Evolutionary conservation across 2,888 invertebrate species (phyloP).

Genomic region (Nowickia ferox): DNA sequence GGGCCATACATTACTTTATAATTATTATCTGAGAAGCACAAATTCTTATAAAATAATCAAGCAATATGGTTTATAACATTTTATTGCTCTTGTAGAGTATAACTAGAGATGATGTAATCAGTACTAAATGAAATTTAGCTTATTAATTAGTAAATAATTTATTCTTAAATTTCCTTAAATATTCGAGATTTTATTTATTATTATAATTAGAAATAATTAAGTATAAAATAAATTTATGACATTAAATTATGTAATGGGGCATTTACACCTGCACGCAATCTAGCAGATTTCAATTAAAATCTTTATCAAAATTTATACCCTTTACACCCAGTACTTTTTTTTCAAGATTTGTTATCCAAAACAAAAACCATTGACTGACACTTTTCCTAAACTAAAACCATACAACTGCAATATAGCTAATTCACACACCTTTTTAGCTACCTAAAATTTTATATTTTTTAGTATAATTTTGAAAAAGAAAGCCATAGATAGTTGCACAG

Average conservation of each 20-base stretch:
- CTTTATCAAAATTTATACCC: too few species aligned
- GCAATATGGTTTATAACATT: conserved; percentile 40
- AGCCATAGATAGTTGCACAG: too few species aligned
- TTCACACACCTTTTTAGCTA: too few species aligned
- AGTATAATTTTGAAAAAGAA: too few species aligned
- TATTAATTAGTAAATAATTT: conserved; percentile 62
- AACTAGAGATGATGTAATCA: not conserved
- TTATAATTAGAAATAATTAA: not conserved
- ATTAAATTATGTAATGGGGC: not conserved
- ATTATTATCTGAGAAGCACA: conserved; percentile 47
- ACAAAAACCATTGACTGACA: too few species aligned
- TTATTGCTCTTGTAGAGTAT: not conserved
- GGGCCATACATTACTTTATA: not conserved
- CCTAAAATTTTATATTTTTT: too few species aligned
- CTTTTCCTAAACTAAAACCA: too few species aligned
- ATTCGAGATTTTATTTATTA: conserved; percentile 33
- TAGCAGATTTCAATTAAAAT: too few species aligned
- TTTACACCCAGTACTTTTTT: too few species aligned
- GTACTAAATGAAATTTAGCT: conserved; percentile 46
- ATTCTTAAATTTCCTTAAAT: conserved; percentile 14
- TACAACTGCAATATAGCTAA: too few species aligned
- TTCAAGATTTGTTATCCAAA: too few species aligned
- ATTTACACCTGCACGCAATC: too few species aligned
- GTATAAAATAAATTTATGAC: not conserved
- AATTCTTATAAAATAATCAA: conserved; percentile 32